Percentiles rank a stretch among this genome's conserved stretches.
Evolutionary conservation across 2,797 vertebrate genomes (phyloP).

Genomic region (Rachycentron canadum): DNA sequence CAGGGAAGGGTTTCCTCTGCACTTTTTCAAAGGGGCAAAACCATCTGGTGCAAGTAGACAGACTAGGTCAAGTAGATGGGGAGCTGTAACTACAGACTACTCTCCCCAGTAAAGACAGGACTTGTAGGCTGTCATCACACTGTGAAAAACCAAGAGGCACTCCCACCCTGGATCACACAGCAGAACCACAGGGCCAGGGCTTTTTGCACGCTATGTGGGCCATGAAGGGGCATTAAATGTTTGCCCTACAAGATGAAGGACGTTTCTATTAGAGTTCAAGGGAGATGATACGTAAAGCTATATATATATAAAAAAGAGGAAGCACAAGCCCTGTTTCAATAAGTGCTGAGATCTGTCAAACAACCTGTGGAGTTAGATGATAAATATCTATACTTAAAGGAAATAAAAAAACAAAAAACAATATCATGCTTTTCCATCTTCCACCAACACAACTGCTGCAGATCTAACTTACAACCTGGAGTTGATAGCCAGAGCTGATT

Average conservation of each 20-base stretch:
- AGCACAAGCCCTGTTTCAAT: not conserved
- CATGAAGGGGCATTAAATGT: constrained; percentile 29
- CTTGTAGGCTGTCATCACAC: constrained; percentile 77
- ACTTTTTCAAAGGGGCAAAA: constrained; percentile 71
- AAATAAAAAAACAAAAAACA: not conserved
- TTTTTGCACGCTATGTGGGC: constrained; percentile 44
- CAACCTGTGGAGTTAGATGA: constrained; percentile 4
- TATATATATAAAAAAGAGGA: not conserved
- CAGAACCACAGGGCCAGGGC: constrained; percentile 59
- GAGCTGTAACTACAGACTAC: constrained; percentile 72
- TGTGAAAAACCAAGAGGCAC: constrained; percentile 62
- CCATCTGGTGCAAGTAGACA: constrained; percentile 81
- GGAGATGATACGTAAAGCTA: not conserved
- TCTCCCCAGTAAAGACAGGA: constrained; percentile 67
- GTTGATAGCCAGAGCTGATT: constrained; percentile 6
- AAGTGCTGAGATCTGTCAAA: not conserved
- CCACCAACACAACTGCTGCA: not conserved
- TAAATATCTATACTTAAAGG: not conserved
- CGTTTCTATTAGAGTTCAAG: constrained; percentile 1
- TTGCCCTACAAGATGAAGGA: constrained; percentile 19
- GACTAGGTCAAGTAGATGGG: constrained; percentile 62
- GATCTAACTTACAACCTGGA: not conserved
- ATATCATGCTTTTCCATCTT: not conserved
- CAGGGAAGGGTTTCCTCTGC: constrained; percentile 72
- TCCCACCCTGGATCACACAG: constrained; percentile 67